Conservation (phyloP, 2,797 vertebrate species). For the Lutjanus campechanus region DNA sequence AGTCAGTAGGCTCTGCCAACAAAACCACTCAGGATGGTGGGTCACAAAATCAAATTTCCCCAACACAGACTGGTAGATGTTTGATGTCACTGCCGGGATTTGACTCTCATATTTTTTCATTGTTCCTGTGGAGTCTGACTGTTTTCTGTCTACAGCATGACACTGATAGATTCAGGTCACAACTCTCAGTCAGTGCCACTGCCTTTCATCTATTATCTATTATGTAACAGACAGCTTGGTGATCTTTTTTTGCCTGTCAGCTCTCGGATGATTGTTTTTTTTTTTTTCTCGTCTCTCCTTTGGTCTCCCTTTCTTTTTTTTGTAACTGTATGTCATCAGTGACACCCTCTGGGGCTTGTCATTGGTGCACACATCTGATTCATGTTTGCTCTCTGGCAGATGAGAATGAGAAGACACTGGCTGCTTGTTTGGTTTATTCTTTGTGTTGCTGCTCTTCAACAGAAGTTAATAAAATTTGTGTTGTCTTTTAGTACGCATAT, state of each 20-base stretch:
- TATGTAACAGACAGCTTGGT: conserved; percentile 35
- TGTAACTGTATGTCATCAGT: not conserved
- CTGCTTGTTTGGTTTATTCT: not conserved
- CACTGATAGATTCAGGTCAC: conserved; percentile 56
- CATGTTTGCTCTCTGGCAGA: conserved; percentile 1
- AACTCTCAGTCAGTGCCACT: conserved; percentile 14
- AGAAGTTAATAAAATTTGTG: not conserved
- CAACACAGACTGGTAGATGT: not conserved
- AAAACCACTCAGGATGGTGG: conserved; percentile 92
- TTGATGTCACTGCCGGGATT: conserved; percentile 40
- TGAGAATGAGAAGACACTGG: not conserved
- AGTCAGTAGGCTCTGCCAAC: conserved; percentile 81
- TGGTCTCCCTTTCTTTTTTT: not conserved
- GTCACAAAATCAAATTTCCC: conserved; percentile 28
- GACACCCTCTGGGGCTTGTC: not conserved
- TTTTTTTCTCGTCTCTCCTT: not conserved
- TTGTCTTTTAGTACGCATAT: not conserved
- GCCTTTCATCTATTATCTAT: conserved; percentile 29
- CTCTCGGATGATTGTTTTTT: not conserved
- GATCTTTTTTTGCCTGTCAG: not conserved
- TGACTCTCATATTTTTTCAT: not conserved
- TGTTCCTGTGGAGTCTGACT: not conserved
- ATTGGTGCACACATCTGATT: not conserved
- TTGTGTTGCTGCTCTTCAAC: not conserved
- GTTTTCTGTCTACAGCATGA: not conserved